Base-by-base conservation (phyloP, 2,113 vertebrate genomes). In the Nematolebias whitei region DNA sequence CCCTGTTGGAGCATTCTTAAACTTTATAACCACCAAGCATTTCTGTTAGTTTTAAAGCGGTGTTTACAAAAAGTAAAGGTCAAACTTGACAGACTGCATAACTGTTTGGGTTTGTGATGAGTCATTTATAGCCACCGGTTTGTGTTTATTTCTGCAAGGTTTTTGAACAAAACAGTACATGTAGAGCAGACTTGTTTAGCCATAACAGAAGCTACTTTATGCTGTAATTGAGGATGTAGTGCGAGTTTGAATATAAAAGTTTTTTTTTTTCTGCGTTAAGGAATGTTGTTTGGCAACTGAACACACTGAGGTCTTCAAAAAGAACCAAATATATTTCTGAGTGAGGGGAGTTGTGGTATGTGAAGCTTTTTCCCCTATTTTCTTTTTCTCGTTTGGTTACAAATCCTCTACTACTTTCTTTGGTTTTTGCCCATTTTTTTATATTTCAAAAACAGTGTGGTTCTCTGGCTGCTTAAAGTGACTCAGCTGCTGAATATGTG, bases 301-400 rank as follows among this genome's bases (percentile, higher is more conserved):
- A 61, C 61, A 73, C 63, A 55, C 82, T 76, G 73, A 84, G 74
- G 57, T 80, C 71, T 77, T 79, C 66, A 78, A 52, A 70, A 79
- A 59, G 67, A 73, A 68, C 74, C 68, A 82, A 87, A 81, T 68
- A 69, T 70, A 68, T 82, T 78, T 79, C 53, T 70, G 77, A 71
- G 79, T 90, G 83, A 43, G 61, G 87, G 80, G 84, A 88, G 77
- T 86, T 86, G 78, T 85, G 89, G 88, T 87, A 91, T 90, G 87
- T 72, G 76, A 67, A 64, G 22, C 60, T 56, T 53, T 18, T 11
- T 54, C 63, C 41, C 6, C 18, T 26, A 12, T 44, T 24, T 43
- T 35, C 20, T 41, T 35, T 20, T 61, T 48, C 58, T 35, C n/a
- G n/a, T n/a, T 61, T 45, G 55, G 75, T 69, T 70, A 58, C 12